Base-by-base conservation (phyloP, 2,888 invertebrate species). In the Dolichomitus sp. region DNA sequence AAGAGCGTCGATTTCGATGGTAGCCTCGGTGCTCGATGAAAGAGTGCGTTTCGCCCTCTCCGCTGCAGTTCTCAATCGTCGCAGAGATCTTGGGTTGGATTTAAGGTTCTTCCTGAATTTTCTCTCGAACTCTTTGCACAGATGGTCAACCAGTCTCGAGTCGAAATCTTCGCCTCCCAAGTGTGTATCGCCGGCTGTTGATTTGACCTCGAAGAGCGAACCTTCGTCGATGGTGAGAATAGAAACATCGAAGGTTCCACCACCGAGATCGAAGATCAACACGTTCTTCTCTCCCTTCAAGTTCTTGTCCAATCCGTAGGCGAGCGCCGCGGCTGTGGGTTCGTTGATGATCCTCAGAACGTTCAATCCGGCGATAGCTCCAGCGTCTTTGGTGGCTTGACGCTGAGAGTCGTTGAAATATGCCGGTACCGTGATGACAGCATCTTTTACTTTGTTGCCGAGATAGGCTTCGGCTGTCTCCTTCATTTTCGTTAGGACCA, bases 171-270 rank as follows among this genome's bases (percentile, higher is more conserved):
- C 93, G 7, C 93, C 93, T 30, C 97, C 97, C 65, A 97, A 94
- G 91, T 97, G 97, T 4, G 97, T 98, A 91, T 98, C 97, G 48
- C 97, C 97, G 40, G 97, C 97, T 1, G 97, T 98, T 0, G 97
- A 95, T 91, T 95, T 96, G 2, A 97, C 97, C 93, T 97, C 97
- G 90, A 97, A 61, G 19, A 61, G 61, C 37, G 61, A 95, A 1
- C 97, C 95, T 93, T 97, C 97, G 90, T 97, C 97, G 90, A 97
- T 97, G 59, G 97, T 97, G 65, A 98, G 94, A 84, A 97, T 96
- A 59, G 97, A 97, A 7, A 97, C 97, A 94, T 97, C 97, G 92
- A 97, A 97, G 12, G 97, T 97, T 92, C 95, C 95, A 33, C 95
- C 95, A 19, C 96, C 96, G 80, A 96, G 94, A 90, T 96, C 96